Evolutionary conservation across 2,888 invertebrate species (phyloP), one percentile per base, ranked within the genome.

Genomic region (Polymixis lichenea): DNA sequence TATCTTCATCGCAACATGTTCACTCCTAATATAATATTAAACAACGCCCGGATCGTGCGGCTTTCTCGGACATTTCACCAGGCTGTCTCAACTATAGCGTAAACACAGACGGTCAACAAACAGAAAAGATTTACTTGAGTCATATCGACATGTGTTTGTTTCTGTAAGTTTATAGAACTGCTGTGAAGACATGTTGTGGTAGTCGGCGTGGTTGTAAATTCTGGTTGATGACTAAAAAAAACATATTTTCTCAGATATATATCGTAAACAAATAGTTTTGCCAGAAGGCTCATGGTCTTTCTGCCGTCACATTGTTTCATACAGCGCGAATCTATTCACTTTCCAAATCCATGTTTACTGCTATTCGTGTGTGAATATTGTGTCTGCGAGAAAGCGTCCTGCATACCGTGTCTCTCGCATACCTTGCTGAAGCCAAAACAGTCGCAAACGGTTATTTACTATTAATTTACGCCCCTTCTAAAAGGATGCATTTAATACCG

Each of bases 11-110:
- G 58, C 22, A 58, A n/a, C 56, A 70, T 58, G 22, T 79, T 77
- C 49, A 61, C 72, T 79, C n/a, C 70, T 78, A 78, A 64, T 77
- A 67, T 22, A 67, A 82, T 79, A 83, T 78, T 83, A 78, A 78
- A 81, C 64, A 75, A 75, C 82, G 38, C 22, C 49, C 38, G 22
- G 43, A 65, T 60, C 55, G 65, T 80, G 78, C 49, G 15, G 62
- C 69, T 83, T 78, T 79, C 83, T 69, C 78, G 56, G 78, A 55
- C 55, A 65, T 83, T 83, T 83, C 70, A 77, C 78, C 78, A 64
- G 22, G 46, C 83, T 46, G 83, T 55, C 78, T 65, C 43, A 4
- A 28, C 38, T 17, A 49, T 13, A 25, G 38, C 46, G 80, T 68
- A 69, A 69, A 80, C 68, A 83, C 83, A 79, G 77, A 79, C 79